phyloP scores from a whole-genome alignment of 2,113 vertebrate genomes.

The Pleuronectes platessa region DNA sequence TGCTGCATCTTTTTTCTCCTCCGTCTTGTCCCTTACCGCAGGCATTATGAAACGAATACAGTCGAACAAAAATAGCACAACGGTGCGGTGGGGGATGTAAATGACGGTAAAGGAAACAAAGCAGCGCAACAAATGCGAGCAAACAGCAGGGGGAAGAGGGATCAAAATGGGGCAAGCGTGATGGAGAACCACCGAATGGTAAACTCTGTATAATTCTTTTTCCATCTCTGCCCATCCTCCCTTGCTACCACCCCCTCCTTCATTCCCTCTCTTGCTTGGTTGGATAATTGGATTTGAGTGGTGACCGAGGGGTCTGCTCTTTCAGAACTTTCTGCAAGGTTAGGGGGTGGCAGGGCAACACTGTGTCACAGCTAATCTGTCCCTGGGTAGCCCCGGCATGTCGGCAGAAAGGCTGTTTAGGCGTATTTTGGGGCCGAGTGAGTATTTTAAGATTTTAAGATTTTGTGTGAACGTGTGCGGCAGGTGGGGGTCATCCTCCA shows the following conservation, averaged over 20 bases:
- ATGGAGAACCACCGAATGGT: slow-evolving; percentile 29
- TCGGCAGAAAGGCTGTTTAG: slow-evolving; percentile 40
- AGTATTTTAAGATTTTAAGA: slow-evolving; percentile 27
- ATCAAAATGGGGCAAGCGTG: slow-evolving; percentile 3
- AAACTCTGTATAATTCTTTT: slow-evolving; percentile 38
- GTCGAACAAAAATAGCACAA: slow-evolving; percentile 10
- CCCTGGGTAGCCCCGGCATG: slow-evolving; percentile 63
- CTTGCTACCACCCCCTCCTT: slow-evolving; percentile 23
- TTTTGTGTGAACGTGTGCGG: slow-evolving; percentile 47
- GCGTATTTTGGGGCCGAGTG: slow-evolving; percentile 13
- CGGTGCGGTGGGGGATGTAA: not conserved
- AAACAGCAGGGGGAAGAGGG: slow-evolving; percentile 1
- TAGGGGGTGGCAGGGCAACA: slow-evolving; percentile 72
- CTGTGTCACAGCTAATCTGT: slow-evolving; percentile 75
- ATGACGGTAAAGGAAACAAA: slow-evolving; percentile 15
- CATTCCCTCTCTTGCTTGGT: slow-evolving; percentile 54
- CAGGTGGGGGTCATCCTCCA: slow-evolving; percentile 54
- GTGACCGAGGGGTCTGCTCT: slow-evolving; percentile 64
- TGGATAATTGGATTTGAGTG: slow-evolving; percentile 76
- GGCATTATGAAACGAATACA: slow-evolving; percentile 25
- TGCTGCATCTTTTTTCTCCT: slow-evolving; percentile 3
- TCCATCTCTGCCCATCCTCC: slow-evolving; percentile 24
- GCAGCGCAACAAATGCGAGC: slow-evolving; percentile 6
- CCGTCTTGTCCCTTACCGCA: slow-evolving; percentile 24
- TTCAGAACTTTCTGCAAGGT: slow-evolving; percentile 75